phyloP scores from a whole-genome alignment of 2,113 vertebrate genomes.

The Cottus gobio region DNA sequence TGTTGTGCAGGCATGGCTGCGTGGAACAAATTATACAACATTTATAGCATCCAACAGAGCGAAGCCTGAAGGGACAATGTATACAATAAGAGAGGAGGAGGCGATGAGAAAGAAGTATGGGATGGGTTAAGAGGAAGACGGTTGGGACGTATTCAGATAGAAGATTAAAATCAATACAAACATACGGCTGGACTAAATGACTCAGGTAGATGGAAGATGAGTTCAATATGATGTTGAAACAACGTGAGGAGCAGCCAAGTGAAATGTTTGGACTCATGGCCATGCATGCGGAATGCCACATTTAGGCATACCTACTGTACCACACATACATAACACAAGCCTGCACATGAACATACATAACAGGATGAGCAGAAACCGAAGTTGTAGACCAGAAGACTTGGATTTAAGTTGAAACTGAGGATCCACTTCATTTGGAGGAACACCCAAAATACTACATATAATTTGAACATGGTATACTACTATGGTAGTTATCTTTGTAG shows the following conservation, averaged over 20 bases:
- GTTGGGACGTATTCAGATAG: slow-evolving; percentile 26
- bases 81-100: slow-evolving; percentile 39
- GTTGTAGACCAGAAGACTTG: neutral
- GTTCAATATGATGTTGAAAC: slow-evolving; percentile 47
- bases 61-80: slow-evolving; percentile 21
- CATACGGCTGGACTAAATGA: slow-evolving; percentile 33
- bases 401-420: neutral
- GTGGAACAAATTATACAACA: slow-evolving; percentile 63
- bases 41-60: slow-evolving; percentile 56
- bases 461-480: neutral
- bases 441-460: neutral
- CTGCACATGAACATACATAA: neutral
- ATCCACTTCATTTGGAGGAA: neutral
- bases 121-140: slow-evolving; percentile 10
- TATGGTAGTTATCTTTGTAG: neutral
- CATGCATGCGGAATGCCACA: neutral
- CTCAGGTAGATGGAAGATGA: slow-evolving; percentile 33
- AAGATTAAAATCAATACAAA: slow-evolving; percentile 76
- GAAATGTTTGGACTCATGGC: neutral
- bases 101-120: neutral
- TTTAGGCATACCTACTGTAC: neutral
- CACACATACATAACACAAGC: neutral
- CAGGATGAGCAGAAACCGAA: neutral
- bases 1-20: slow-evolving; percentile 39
- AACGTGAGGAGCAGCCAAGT: slow-evolving; percentile 9